Base-by-base conservation (phyloP, 2,888 invertebrate genomes). In the Coenonympha arcania region DNA sequence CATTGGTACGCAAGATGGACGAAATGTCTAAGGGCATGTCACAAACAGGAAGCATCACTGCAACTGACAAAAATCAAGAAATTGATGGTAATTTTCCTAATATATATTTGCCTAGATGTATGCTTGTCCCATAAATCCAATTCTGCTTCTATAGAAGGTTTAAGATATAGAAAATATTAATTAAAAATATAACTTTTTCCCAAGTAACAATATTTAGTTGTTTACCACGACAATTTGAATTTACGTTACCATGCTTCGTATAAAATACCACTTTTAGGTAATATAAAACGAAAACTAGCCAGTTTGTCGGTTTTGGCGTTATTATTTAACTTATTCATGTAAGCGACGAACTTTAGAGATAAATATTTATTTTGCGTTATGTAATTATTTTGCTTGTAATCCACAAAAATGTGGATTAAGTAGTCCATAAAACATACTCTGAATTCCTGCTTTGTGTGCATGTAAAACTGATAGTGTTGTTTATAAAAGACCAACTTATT, bases 11-110 rank as follows among this genome's bases (percentile, higher is more conserved):
- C 85, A 86, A 86, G 84, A 86, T 86, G 85, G 85, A 86, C 85
- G 85, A 86, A 86, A 80, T 84, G 85, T 85, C 79, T 84, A 84
- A 77, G 84, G 84, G 84, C 79, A 85, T 85, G 84, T 83, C 85
- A 86, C 83, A 80, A 85, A 83, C 85, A 84, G 85, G 85, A 85
- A 86, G 81, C 82, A 73, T 78, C 73, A 74, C 76, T 74, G 68
- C 76, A 81, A 83, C 83, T 78, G 84, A 85, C 79, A 80, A 83
- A 79, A 78, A 75, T 79, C 73, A 76, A 75, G 80, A 83, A 69
- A 75, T 71, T 68, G 73, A 83, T 77, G 85, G 85, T 85, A 80
- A 80, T 68, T 73, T 61, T 59, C 22, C 22, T 15, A 26, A 33
- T 11, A 11, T 39, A n/a, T n/a, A n/a, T n/a, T 39, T 41, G 20